These are phyloP conservation scores for Psilopsiagon aymara DNA, from an alignment of 2,113 vertebrate species.

Conservation along the genomic window DNA sequence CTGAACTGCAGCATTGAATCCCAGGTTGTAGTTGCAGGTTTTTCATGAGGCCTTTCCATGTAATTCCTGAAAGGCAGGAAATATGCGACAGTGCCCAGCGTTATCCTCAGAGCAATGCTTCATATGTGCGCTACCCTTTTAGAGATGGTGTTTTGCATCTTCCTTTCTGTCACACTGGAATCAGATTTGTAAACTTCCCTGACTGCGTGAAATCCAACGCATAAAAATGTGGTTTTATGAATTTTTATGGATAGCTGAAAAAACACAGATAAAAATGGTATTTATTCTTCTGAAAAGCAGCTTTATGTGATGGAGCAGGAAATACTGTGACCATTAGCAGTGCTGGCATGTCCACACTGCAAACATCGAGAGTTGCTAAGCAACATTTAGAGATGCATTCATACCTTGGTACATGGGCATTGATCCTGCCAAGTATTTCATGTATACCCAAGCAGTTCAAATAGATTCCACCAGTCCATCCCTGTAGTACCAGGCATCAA, in stretches of 20 bases:
- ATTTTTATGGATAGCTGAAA: background rate
- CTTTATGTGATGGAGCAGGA: background rate
- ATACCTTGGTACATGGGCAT: accelerated
- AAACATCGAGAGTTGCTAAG: background rate
- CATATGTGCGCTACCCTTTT: background rate
- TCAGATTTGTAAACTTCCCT: background rate
- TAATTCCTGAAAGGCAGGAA: background rate
- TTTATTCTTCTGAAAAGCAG: background rate
- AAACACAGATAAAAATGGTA: background rate
- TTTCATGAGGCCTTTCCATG: background rate
- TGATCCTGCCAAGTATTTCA: background rate
- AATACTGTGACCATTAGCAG: background rate
- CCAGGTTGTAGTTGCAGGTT: background rate
- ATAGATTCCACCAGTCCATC: background rate
- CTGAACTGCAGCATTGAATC: background rate
- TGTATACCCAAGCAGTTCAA: background rate
- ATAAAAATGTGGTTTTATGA: background rate
- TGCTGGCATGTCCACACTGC: background rate
- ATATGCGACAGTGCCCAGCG: accelerated
- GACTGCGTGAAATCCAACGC: background rate
- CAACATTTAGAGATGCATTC: background rate
- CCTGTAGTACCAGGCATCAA: background rate
- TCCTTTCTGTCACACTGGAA: background rate
- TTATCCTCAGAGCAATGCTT: background rate
- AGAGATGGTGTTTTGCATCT: background rate